phyloP scores from a whole-genome alignment of 2,113 vertebrate species.

The Sula dactylatra region DNA sequence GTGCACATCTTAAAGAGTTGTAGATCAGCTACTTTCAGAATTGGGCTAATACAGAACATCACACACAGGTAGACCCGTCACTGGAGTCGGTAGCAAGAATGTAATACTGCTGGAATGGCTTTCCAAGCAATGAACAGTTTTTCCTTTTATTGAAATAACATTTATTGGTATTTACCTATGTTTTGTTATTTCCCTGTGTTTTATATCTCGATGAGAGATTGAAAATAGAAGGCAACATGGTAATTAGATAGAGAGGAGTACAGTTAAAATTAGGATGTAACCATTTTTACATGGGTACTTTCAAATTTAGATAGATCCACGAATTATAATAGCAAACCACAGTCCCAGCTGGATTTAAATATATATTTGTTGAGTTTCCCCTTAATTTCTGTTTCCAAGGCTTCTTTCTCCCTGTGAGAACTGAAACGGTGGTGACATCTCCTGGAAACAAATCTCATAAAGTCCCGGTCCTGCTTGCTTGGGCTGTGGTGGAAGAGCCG shows the following conservation, averaged over 20 bases:
- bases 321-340: not conserved
- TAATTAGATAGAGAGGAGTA: not conserved
- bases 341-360: not conserved
- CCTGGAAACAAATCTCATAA: not conserved
- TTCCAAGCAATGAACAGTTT: not conserved
- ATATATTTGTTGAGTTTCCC: not conserved
- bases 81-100: fast-evolving
- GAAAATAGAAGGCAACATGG: not conserved
- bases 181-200: not conserved
- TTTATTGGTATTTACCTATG: not conserved
- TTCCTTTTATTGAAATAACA: not conserved
- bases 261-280: not conserved
- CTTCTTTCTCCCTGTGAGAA: not conserved
- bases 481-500: not conserved
- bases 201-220: not conserved
- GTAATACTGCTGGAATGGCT: not conserved
- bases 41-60: not conserved
- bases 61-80: not conserved
- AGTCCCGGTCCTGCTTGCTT: not conserved
- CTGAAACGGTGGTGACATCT: not conserved
- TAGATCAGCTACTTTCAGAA: not conserved
- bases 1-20: not conserved
- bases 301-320: not conserved
- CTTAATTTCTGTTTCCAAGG: not conserved
- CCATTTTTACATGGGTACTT: not conserved